Percentiles rank a stretch among this genome's conserved stretches.
Evolutionary conservation across 2,888 invertebrate species (phyloP).

Genomic region (Erpobdella octoculata): DNA sequence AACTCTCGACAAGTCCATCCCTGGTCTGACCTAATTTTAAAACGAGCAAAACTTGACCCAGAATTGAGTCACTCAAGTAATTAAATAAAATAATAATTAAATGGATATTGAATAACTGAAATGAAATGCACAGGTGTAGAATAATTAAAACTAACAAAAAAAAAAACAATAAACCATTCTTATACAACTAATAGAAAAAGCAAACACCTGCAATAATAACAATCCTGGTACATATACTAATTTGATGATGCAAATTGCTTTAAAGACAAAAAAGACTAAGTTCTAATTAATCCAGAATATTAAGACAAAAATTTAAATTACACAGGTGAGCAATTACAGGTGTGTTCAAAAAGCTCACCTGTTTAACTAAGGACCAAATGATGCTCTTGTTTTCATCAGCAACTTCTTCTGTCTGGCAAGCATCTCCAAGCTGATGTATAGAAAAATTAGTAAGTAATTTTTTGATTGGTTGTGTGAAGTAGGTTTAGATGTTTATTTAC

Average conservation of each 20-base stretch:
- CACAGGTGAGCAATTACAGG: too few relatives aligned
- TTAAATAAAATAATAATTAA: not conserved
- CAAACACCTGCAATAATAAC: too few relatives aligned
- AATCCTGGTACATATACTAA: too few relatives aligned
- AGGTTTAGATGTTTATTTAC: not conserved
- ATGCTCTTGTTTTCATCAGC: slow-evolving; percentile 89
- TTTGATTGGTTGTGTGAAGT: not conserved
- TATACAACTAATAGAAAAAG: too few relatives aligned
- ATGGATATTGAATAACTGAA: not conserved
- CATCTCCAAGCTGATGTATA: slow-evolving; percentile 50
- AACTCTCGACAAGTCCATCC: slow-evolving; percentile 88
- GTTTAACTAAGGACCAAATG: slow-evolving; percentile 74
- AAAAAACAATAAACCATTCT: too few relatives aligned
- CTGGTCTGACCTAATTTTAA: slow-evolving; percentile 67
- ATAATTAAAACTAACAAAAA: not conserved
- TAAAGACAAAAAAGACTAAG: too few relatives aligned
- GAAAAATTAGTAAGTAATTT: not conserved
- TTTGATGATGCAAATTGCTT: too few relatives aligned
- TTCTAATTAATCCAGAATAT: too few relatives aligned
- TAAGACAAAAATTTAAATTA: too few relatives aligned
- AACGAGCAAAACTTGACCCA: too few relatives aligned
- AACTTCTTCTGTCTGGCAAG: slow-evolving; percentile 73
- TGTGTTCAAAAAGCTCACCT: too few relatives aligned
- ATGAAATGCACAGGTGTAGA: not conserved
- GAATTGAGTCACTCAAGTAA: too few relatives aligned